Evolutionary conservation across 1,140 invertebrate species (phyloP).

Genomic region (Pseudobourletiella spinata): DNA sequence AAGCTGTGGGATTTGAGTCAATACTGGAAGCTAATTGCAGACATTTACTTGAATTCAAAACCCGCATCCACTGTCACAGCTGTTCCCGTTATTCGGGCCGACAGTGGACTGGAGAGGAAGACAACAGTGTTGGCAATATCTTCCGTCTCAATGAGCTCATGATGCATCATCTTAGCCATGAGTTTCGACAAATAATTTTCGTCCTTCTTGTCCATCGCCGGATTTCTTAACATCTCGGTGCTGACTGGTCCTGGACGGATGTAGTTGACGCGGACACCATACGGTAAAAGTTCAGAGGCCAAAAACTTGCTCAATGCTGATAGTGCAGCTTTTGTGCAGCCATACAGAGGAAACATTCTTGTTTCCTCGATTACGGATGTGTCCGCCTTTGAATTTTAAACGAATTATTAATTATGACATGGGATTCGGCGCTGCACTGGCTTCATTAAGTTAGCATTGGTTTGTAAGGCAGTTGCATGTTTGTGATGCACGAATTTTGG

Average conservation of each 20-base stretch:
- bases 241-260: slow-evolving; percentile 8
- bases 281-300: slow-evolving; percentile 11
- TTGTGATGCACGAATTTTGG: background rate
- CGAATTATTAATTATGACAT: background rate
- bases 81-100: background rate
- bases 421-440: background rate
- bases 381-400: slow-evolving; percentile 6
- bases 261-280: slow-evolving; percentile 16
- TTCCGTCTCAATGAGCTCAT: background rate
- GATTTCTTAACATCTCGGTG: slow-evolving; percentile 5
- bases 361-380: slow-evolving; percentile 10
- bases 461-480: background rate
- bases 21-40: too few relatives aligned
- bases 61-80: background rate
- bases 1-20: too few relatives aligned
- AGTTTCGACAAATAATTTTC: background rate
- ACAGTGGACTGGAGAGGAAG: slow-evolving; percentile 1
- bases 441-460: background rate
- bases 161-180: background rate
- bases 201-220: background rate
- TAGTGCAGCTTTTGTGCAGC: slow-evolving; percentile 17
- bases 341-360: slow-evolving; percentile 8
- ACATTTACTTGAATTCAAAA: too few relatives aligned
- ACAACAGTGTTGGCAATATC: slow-evolving; percentile 52
- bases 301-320: slow-evolving; percentile 16